Conservation (phyloP, 2,888 invertebrate species). For the Cenopis cana region DNA sequence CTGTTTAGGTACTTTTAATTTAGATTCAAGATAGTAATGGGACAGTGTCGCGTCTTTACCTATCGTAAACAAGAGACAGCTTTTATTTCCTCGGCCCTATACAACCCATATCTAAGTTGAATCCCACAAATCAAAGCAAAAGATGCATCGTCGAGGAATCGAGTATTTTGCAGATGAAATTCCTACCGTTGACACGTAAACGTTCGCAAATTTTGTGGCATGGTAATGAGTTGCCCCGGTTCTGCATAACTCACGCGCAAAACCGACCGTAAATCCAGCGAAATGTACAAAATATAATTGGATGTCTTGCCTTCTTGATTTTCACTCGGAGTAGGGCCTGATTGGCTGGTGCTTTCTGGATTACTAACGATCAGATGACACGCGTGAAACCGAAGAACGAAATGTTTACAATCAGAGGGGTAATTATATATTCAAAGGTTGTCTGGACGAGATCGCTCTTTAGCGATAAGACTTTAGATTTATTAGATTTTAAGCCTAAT, state of each 20-base stretch:
- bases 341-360: not conserved
- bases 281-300: constrained; percentile 64
- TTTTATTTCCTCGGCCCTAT: not conserved
- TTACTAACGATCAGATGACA: not conserved
- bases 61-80: not conserved
- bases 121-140: not conserved
- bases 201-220: constrained; percentile 54
- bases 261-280: constrained; percentile 55
- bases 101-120: not conserved
- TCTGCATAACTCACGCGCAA: constrained; percentile 56
- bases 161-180: constrained; percentile 25
- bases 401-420: not conserved
- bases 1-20: too few species aligned
- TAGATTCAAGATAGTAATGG: not conserved
- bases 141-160: not conserved
- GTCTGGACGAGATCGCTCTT: too few species aligned
- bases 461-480: too few species aligned
- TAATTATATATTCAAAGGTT: too few species aligned
- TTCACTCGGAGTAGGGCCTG: constrained; percentile 45
- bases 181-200: constrained; percentile 47
- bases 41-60: not conserved
- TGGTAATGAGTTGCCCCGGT: constrained; percentile 53
- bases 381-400: not conserved
- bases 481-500: too few species aligned
- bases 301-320: constrained; percentile 52